A percentile compares a stretch with the other conserved stretches of the same genome.
Evolutionary conservation across 2,113 vertebrate species (phyloP).

Genomic region (Malurus elegans): DNA sequence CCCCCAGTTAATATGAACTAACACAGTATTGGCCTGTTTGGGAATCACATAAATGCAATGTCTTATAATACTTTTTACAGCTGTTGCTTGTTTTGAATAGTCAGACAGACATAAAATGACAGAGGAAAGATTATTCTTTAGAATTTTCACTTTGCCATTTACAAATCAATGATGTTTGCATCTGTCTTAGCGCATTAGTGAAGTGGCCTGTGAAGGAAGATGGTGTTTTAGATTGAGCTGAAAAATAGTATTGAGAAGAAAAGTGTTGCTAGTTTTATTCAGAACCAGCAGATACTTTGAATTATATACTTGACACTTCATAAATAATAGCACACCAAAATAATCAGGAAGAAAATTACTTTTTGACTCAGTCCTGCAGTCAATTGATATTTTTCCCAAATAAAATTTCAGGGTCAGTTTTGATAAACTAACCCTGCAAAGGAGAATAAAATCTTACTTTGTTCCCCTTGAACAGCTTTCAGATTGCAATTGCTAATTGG

Average conservation of each 20-base stretch:
- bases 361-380: not conserved
- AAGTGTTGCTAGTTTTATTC: not conserved
- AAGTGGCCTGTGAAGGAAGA: not conserved
- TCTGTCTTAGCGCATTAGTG: conserved; percentile 18
- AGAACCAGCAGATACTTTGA: not conserved
- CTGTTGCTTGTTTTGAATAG: not conserved
- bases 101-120: not conserved
- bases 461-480: conserved; percentile 46
- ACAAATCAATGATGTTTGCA: conserved; percentile 21
- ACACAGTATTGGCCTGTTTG: not conserved
- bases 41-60: not conserved
- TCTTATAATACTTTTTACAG: not conserved
- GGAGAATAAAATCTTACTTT: not conserved
- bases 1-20: not conserved
- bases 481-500: conserved; percentile 50
- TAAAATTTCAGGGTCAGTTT: not conserved
- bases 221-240: not conserved
- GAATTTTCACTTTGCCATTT: conserved; percentile 34
- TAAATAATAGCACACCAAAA: not conserved
- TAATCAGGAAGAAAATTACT: conserved; percentile 7
- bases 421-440: not conserved
- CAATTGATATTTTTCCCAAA: not conserved
- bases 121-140: conserved; percentile 20
- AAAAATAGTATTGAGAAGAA: not conserved
- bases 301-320: not conserved